A percentile compares a stretch with the other conserved stretches of the same genome.
Conservation (phyloP, 2,888 invertebrate genomes). For the Pammene aurita region DNA sequence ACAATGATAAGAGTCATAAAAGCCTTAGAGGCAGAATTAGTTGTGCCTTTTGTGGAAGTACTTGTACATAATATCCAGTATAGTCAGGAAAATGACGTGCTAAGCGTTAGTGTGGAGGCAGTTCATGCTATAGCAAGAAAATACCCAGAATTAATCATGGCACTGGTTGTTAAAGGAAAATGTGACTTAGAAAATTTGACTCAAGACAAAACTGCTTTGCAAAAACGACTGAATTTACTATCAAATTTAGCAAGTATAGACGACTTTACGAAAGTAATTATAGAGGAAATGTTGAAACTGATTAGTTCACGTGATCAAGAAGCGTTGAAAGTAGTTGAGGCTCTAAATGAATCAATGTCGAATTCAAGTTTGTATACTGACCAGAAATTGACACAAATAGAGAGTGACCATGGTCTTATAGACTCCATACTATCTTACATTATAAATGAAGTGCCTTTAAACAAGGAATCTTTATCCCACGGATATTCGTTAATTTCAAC, state of each 20-base stretch:
- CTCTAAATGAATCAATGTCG: conserved; percentile 65
- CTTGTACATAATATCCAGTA: conserved; percentile 77
- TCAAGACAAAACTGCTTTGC: conserved; percentile 59
- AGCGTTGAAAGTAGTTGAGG: conserved; percentile 65
- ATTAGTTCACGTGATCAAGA: conserved; percentile 58
- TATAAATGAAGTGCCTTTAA: conserved; percentile 57
- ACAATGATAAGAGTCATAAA: conserved; percentile 76
- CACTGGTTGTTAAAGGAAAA: conserved; percentile 73
- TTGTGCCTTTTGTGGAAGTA: conserved; percentile 79
- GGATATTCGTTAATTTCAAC: conserved; percentile 67
- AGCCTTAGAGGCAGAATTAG: conserved; percentile 71
- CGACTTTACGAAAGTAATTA: conserved; percentile 74
- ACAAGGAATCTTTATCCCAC: conserved; percentile 53
- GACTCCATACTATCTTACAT: conserved; percentile 70
- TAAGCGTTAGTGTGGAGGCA: conserved; percentile 73
- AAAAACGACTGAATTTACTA: conserved; percentile 73
- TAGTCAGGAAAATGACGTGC: conserved; percentile 69
- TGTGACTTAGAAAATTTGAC: conserved; percentile 66
- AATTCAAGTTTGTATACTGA: conserved; percentile 62
- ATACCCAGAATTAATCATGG: conserved; percentile 81
- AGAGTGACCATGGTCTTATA: conserved; percentile 73
- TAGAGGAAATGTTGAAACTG: conserved; percentile 71
- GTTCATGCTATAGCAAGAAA: conserved; percentile 79
- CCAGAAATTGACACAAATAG: conserved; percentile 69
- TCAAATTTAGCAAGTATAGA: conserved; percentile 75